Conservation (phyloP, 2,797 vertebrate species). For the Microctenopoma steveboyesi region DNA sequence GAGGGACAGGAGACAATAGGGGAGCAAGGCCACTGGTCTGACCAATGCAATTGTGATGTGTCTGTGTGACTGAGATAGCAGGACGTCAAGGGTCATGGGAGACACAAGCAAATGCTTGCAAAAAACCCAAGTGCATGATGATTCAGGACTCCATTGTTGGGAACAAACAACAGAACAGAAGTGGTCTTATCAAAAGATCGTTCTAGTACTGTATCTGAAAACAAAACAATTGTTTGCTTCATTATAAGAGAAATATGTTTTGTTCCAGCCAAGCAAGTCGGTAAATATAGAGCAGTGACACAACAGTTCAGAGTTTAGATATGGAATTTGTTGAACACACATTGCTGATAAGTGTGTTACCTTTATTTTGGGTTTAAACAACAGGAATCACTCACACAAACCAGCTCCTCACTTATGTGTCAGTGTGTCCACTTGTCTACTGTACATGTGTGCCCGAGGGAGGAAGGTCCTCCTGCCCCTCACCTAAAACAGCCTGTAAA, state of each 20-base stretch:
- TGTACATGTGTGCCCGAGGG: conserved; percentile 1
- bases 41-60: conserved; percentile 58
- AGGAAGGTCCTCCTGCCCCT: conserved; percentile 42
- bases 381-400: conserved; percentile 10
- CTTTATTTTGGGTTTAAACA: conserved; percentile 16
- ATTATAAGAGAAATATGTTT: not conserved
- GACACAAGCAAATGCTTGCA: conserved; percentile 29
- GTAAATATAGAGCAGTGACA: not conserved
- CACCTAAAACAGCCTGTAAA: conserved; percentile 46
- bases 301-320: not conserved
- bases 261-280: not conserved
- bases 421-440: not conserved
- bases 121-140: conserved; percentile 25
- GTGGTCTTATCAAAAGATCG: conserved; percentile 10
- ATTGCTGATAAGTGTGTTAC: not conserved
- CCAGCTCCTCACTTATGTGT: not conserved
- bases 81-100: conserved; percentile 57
- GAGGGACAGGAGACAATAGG: conserved; percentile 77
- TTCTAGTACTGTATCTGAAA: not conserved
- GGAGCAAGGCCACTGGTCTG: conserved; percentile 69
- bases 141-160: conserved; percentile 12
- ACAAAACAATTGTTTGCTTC: not conserved
- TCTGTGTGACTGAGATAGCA: conserved; percentile 70
- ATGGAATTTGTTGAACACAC: not conserved
- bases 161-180: conserved; percentile 5